Base-by-base conservation (phyloP, 2,113 vertebrate genomes). In the Theropithecus gelada region DNA sequence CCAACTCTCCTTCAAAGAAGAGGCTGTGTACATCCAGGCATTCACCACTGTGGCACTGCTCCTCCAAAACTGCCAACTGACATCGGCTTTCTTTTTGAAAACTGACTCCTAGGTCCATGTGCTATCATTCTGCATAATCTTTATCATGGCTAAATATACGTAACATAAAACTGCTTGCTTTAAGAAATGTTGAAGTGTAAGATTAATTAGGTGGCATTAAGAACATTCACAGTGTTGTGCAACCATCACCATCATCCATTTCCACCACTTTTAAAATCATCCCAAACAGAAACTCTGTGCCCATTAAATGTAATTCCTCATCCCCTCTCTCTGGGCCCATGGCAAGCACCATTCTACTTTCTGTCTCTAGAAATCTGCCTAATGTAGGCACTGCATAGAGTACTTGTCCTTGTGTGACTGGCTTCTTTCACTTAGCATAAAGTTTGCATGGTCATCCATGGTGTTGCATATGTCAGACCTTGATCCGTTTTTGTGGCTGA, bases 311-410 rank as follows among this genome's bases (percentile, higher is more conserved):
- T 35, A 25, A 25, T 11, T 43, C 73, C 17, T n/a, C 23, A 0
- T 35, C 0, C 2, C 7, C 22, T 27, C 43, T 12, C 18, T 20
- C 20, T 35, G 2, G 40, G 20, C 18, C 13, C 3, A 10, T 1
- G 16, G 27, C 5, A 35, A n/a, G n/a, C 9, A 9, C 23, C 38
- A 52, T 14, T 25, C 61, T 64, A 1, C 14, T 57, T n/a, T 43
- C 59, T 61, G 35, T 57, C 45, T 80, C 20, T 45, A 6, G 23
- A 45, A 27, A 25, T 40, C 5, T 40, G 35, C 57, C 32, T 8
- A 8, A 8, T 64, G 61, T 7, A 52, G 78, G 57, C 40, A 14
- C 35, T 64, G 43, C 78, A 14, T 0, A 0, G 5, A 79, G 9
- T 35, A 11, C 35, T n/a, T 61, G 45, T 38, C 17, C 6, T 20